Base-by-base conservation (phyloP, 2,113 vertebrate species). In the Xenopus borealis region DNA sequence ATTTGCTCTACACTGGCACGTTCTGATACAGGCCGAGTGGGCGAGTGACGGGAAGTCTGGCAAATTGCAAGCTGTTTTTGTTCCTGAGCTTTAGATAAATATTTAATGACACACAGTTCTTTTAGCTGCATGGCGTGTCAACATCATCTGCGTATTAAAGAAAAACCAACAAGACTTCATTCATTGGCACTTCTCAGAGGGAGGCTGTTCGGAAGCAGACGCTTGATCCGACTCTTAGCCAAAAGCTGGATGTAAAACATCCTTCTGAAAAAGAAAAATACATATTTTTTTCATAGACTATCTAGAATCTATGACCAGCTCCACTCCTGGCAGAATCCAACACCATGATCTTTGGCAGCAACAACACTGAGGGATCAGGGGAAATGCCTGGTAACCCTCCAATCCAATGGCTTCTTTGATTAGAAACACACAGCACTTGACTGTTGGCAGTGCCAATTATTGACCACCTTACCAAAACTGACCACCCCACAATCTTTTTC, bases 81-180 rank as follows among this genome's bases (percentile, higher is more conserved):
- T 75, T 69, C 53, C 47, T 68, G 65, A 62, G 65, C 23, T 19
- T 10, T 30, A 20, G 46, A 30, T 76, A 62, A 76, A 76, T 76
- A 69, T 76, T 76, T 76, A 63, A 69, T 76, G 58, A 55, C 66
- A 63, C 10, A 14, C 17, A 13, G 12, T 17, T 73, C 66, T 40
- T 75, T 69, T 75, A 65, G 72, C 45, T 46, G 57, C 59, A 45
- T 23, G 10, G 17, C 13, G 19, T 13, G 46, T 63, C 66, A 62
- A 62, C 72, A 50, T 62, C 72, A 33, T 75, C 58, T 40, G 72
- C 47, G 20, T 40, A 13, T 59, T 65, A 45, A 44, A 59, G 72
- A 11, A 14, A 27, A n/a, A 46, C 12, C 50, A 66, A 75, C 66
- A 69, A 69, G 62, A 11, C 44, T 23, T 16, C 57, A 33, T 62